Conservation (phyloP, 2,888 invertebrate species). For the Eulithis prunata region DNA sequence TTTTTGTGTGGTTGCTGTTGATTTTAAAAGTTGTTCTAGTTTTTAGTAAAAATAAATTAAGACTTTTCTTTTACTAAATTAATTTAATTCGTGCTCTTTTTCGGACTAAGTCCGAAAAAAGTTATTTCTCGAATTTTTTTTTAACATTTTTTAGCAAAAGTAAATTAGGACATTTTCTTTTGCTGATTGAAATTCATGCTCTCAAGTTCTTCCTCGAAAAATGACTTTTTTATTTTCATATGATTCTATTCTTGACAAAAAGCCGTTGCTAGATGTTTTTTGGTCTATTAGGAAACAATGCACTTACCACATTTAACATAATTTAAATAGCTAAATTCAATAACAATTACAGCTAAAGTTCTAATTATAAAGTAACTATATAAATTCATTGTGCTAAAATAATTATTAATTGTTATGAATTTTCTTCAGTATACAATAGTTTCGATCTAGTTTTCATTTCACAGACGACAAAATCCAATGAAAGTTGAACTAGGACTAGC, state of each 20-base stretch:
- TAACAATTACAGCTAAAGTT: conserved; percentile 42
- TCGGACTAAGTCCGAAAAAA: not conserved
- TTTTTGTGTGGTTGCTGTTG: conserved; percentile 49
- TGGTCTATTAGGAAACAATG: not conserved
- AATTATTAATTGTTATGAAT: not conserved
- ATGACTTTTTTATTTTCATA: too few species aligned
- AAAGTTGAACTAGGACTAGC: conserved; percentile 16
- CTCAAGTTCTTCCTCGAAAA: too few species aligned
- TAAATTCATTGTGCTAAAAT: conserved; percentile 14
- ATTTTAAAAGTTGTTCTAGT: conserved; percentile 21
- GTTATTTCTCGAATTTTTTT: too few species aligned
- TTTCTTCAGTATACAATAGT: not conserved
- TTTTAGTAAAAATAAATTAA: conserved; percentile 17
- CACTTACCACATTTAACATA: conserved; percentile 56
- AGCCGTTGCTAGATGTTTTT: too few species aligned
- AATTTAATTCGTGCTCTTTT: not conserved
- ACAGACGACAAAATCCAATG: conserved; percentile 13
- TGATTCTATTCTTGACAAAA: too few species aligned
- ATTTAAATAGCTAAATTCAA: conserved; percentile 39
- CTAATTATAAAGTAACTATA: conserved; percentile 33
- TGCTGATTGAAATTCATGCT: too few species aligned
- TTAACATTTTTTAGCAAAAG: conserved; percentile 7
- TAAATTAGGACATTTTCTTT: not conserved
- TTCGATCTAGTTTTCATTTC: conserved; percentile 20
- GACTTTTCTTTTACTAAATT: not conserved